phyloP scores from a whole-genome alignment of 1,140 invertebrate species.

The Parapsyche elsis region DNA sequence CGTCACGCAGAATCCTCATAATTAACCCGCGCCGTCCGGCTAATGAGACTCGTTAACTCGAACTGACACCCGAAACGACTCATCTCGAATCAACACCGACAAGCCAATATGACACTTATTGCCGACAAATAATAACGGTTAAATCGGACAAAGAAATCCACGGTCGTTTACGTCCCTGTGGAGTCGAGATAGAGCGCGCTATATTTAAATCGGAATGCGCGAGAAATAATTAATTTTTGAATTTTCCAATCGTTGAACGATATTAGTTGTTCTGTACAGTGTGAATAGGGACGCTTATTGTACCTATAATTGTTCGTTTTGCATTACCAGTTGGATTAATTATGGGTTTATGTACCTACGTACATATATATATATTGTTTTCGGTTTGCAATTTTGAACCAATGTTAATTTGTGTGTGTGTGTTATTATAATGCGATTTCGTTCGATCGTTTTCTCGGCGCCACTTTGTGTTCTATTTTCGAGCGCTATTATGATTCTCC shows the following conservation, averaged over 20 bases:
- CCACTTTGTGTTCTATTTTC: slow-evolving; percentile 18
- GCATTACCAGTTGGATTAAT: no score
- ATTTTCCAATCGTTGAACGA: not conserved
- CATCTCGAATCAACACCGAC: not conserved
- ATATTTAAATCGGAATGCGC: slow-evolving; percentile 23
- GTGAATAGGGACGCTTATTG: not conserved
- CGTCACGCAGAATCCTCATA: slow-evolving; percentile 48
- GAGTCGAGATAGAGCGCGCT: not conserved
- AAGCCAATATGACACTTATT: not conserved
- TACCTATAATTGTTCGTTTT: no score
- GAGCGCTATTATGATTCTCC: slow-evolving; percentile 13
- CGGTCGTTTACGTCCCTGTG: not conserved
- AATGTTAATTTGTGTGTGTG: no score
- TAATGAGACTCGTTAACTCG: slow-evolving; percentile 50
- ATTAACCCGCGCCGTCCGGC: slow-evolving; percentile 46
- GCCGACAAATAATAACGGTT: not conserved
- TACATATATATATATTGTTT: no score
- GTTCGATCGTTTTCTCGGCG: not conserved
- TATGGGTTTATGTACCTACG: no score
- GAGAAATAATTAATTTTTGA: slow-evolving; percentile 20
- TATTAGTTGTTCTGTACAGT: not conserved
- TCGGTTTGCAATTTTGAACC: no score
- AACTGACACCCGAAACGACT: slow-evolving; percentile 21
- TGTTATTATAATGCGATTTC: no score
- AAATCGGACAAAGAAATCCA: not conserved